phyloP scores from a whole-genome alignment of 1,140 invertebrate genomes.

The Temnothorax nylanderi region DNA sequence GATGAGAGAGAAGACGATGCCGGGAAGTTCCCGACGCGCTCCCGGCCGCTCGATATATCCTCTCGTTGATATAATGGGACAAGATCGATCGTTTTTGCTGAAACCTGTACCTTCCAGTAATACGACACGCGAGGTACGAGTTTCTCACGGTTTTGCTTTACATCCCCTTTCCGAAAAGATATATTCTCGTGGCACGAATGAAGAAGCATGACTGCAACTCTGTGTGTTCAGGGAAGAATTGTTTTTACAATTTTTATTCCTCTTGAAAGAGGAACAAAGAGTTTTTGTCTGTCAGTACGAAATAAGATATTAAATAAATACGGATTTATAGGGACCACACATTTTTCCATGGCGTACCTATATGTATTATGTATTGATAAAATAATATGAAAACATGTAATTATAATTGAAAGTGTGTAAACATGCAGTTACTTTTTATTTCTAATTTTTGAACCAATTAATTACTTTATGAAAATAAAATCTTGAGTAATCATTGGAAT shows the following conservation, averaged over 20 bases:
- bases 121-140: conserved; percentile 35
- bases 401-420: background rate
- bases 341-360: background rate
- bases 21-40: background rate
- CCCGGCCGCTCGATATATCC: conserved; percentile 12
- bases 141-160: conserved; percentile 39
- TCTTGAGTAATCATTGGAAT: background rate
- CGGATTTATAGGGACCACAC: background rate
- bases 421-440: background rate
- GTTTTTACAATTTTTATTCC: background rate
- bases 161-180: background rate
- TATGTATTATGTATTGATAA: background rate
- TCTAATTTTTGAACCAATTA: background rate
- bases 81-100: conserved; percentile 6
- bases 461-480: background rate
- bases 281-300: background rate
- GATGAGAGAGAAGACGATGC: conserved; percentile 22
- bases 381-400: background rate
- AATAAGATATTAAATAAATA: background rate
- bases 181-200: background rate
- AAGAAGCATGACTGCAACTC: background rate
- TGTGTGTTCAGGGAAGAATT: background rate
- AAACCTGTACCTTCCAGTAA: conserved; percentile 7
- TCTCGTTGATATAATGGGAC: conserved; percentile 20
- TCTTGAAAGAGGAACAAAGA: background rate